phyloP scores from a whole-genome alignment of 1,140 invertebrate species.

The Bradynema listronoti region DNA sequence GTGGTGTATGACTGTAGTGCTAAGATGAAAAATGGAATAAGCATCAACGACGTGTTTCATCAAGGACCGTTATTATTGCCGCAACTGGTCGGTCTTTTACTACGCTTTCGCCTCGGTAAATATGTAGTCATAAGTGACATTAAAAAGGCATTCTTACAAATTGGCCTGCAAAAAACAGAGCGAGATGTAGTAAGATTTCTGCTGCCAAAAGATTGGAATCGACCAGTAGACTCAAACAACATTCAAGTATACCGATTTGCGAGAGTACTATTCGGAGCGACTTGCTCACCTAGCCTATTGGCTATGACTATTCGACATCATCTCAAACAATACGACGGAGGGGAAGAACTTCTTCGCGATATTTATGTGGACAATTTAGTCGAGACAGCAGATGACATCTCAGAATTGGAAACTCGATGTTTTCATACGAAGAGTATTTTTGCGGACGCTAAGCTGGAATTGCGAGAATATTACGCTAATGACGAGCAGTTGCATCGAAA shows the following conservation, averaged over 20 bases:
- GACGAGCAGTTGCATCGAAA: too few relatives aligned
- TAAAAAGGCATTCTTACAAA: conserved; percentile 37
- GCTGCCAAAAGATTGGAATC: conserved; percentile 26
- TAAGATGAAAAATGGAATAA: conserved; percentile 28
- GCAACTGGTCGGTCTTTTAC: conserved; percentile 18
- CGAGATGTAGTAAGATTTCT: conserved; percentile 34
- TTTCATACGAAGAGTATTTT: conserved; percentile 14
- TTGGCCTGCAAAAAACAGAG: conserved; percentile 14
- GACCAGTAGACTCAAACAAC: conserved; percentile 14
- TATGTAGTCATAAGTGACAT: conserved; percentile 24
- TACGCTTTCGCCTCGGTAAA: conserved; percentile 14
- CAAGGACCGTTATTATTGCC: conserved; percentile 35
- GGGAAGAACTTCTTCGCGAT: conserved; percentile 1
- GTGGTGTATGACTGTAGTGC: conserved; percentile 58
- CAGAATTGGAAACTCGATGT: conserved; percentile 14
- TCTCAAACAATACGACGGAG: not conserved
- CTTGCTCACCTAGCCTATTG: conserved; percentile 19
- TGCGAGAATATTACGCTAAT: conserved; percentile 36
- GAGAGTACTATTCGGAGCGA: conserved; percentile 29
- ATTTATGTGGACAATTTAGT: conserved; percentile 39
- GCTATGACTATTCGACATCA: conserved; percentile 24
- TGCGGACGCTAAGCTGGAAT: conserved; percentile 24
- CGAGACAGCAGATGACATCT: not conserved
- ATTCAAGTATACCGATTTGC: conserved; percentile 16
- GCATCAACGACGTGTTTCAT: conserved; percentile 56